A percentile compares a stretch with the other conserved stretches of the same genome.
These are phyloP conservation scores for Amblyornis subalaris DNA, from an alignment of 2,113 vertebrate species.

Conservation along the genomic window DNA sequence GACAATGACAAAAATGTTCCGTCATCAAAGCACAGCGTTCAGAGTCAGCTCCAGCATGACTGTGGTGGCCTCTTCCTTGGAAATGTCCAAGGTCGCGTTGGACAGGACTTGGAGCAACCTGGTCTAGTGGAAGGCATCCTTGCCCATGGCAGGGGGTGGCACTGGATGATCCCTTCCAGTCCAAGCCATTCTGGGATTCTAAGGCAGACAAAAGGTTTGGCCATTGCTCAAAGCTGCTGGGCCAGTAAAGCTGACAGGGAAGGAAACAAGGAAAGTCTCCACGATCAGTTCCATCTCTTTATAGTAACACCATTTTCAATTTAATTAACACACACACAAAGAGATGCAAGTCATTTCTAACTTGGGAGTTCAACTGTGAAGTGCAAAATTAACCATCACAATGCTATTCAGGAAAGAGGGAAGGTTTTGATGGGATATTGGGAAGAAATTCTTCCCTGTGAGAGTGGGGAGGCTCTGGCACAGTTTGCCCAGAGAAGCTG, in stretches of 20 bases:
- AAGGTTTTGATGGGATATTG: rapidly evolving
- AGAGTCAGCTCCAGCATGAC: rapidly evolving
- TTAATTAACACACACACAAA: rapidly evolving
- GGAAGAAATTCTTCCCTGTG: neutral
- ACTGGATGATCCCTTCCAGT: neutral
- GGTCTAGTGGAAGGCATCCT: neutral
- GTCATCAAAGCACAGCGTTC: rapidly evolving
- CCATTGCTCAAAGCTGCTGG: neutral
- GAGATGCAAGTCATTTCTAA: neutral
- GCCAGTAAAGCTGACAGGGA: neutral
- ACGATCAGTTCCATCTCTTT: neutral
- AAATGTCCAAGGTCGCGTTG: neutral
- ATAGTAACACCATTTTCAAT: neutral
- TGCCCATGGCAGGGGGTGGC: neutral
- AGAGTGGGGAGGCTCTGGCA: neutral
- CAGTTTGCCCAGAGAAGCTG: neutral
- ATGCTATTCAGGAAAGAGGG: neutral
- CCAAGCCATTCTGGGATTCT: neutral
- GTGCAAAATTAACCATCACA: neutral
- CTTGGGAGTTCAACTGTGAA: neutral
- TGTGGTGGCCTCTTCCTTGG: too few relatives aligned
- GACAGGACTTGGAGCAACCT: rapidly evolving
- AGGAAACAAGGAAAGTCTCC: neutral
- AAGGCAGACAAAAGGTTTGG: neutral
- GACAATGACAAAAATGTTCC: rapidly evolving